These are phyloP conservation scores for Clamator glandarius DNA, from an alignment of 2,797 vertebrate species.

Conservation along the genomic window DNA sequence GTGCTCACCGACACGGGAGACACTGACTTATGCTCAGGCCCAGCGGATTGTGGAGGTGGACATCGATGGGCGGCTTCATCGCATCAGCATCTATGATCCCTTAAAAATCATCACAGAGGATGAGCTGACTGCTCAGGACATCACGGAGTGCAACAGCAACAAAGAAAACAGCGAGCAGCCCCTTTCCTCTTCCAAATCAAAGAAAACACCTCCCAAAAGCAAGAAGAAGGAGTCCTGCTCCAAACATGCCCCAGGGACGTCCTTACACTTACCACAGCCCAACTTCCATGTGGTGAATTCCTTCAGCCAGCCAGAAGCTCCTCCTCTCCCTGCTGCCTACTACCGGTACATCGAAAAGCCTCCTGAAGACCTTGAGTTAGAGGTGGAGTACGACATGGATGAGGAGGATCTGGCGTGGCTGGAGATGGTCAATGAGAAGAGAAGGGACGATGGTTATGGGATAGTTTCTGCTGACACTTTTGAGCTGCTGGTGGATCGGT, in stretches of 20 bases:
- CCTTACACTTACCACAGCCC: slow-evolving; percentile 88
- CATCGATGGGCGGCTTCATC: slow-evolving; percentile 93
- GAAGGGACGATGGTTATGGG: slow-evolving; percentile 89
- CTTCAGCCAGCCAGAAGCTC: slow-evolving; percentile 79
- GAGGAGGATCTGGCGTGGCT: slow-evolving; percentile 97
- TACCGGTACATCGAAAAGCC: slow-evolving; percentile 92
- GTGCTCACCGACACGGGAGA: slow-evolving; percentile 90
- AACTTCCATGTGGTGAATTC: slow-evolving; percentile 88
- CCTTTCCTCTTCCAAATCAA: slow-evolving; percentile 79
- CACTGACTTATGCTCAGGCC: slow-evolving; percentile 93
- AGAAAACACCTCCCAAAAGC: slow-evolving; percentile 83
- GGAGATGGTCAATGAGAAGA: slow-evolving; percentile 96
- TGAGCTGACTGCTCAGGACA: slow-evolving; percentile 96
- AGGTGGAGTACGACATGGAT: slow-evolving; percentile 98
- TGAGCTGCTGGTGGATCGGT: slow-evolving; percentile 91
- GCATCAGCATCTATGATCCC: slow-evolving; percentile 94
- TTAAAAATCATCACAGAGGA: slow-evolving; percentile 95
- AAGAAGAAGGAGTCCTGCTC: slow-evolving; percentile 87
- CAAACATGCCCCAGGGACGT: slow-evolving; percentile 66
- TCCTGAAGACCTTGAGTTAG: slow-evolving; percentile 87
- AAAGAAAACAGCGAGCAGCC: slow-evolving; percentile 97
- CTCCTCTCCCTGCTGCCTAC: slow-evolving; percentile 87
- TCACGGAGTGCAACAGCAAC: slow-evolving; percentile 97
- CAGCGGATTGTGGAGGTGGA: slow-evolving; percentile 98
- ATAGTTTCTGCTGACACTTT: slow-evolving; percentile 90